Conservation (phyloP, 2,113 vertebrate genomes). For the Sorex araneus region DNA sequence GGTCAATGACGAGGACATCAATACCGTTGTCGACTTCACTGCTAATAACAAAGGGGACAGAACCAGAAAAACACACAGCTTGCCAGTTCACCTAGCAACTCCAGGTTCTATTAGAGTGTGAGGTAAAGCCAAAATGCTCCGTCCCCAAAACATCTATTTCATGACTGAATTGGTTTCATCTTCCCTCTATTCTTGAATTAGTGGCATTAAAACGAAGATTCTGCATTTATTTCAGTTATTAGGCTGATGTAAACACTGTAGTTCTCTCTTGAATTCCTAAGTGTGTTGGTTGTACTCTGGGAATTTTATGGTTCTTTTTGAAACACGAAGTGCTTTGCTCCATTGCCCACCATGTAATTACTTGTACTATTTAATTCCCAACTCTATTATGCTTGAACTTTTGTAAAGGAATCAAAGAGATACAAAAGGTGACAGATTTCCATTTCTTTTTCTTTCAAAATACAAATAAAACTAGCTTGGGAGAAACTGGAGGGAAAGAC, state of each 20-base stretch:
- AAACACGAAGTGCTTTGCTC: slow-evolving; percentile 72
- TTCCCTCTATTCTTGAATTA: slow-evolving; percentile 74
- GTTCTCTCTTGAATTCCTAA: slow-evolving; percentile 70
- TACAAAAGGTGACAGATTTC: slow-evolving; percentile 65
- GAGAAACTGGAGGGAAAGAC: slow-evolving; percentile 62
- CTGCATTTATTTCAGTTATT: slow-evolving; percentile 73
- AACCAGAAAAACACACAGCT: not conserved
- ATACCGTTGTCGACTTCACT: not conserved
- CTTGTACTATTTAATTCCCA: slow-evolving; percentile 76
- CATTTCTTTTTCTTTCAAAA: slow-evolving; percentile 63
- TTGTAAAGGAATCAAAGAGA: slow-evolving; percentile 62
- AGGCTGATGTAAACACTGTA: slow-evolving; percentile 63
- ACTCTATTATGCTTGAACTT: slow-evolving; percentile 74
- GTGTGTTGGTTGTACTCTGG: slow-evolving; percentile 68
- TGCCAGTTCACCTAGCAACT: not conserved
- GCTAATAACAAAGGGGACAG: not conserved
- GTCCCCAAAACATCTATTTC: slow-evolving; percentile 59
- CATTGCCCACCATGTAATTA: slow-evolving; percentile 74
- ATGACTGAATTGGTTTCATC: slow-evolving; percentile 63
- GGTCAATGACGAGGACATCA: not conserved
- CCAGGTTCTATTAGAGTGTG: slow-evolving; percentile 11
- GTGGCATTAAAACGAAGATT: slow-evolving; percentile 78
- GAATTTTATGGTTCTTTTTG: slow-evolving; percentile 78
- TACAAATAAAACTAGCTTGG: slow-evolving; percentile 58
- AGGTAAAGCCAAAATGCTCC: slow-evolving; percentile 47